Base-by-base conservation (phyloP, 2,888 invertebrate species). In the Meteorus cinctellus region DNA sequence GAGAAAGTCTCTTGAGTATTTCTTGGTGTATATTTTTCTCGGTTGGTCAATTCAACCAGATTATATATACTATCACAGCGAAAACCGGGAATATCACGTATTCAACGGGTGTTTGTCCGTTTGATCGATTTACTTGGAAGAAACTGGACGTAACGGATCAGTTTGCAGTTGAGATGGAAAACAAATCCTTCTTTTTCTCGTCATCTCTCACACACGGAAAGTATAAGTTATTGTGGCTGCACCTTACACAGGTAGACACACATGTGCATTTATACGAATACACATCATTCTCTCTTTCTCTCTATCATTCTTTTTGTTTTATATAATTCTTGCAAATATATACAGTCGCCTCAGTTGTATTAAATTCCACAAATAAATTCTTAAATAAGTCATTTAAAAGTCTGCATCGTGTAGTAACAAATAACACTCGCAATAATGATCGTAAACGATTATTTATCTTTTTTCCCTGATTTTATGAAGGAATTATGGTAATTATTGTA, bases 331-430 rank as follows among this genome's bases (percentile, higher is more conserved):
- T 80, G 85, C 82, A 83, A 85, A 85, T 85, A 76, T 80, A 82
- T 80, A 83, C 83, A 83, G 81, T 79, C 79, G 82, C 78, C 86
- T 80, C 19, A 77, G 74, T 69, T 78, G 80, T 74, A 86, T 86
- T 85, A 85, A 86, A 83, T 55, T 19, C 19, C 55, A n/a, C 19
- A 55, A 24, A 55, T 55, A 55, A 55, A 55, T 19, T 8, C 19
- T 8, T 19, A 55, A 55, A 55, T 84, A 83, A 82, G 84, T 85
- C 86, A 86, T 86, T 86, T 86, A 85, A 86, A 85, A 85, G 83
- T 82, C 62, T 41, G 59, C n/a, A 29, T 48, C 16, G 8, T 19
- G n/a, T 10, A 19, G 29, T 67, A 68, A 75, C 74, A 65, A 65
- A 24, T n/a, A n/a, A 29, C 34, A 55, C n/a, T 65, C 34, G 19